Conservation (phyloP, 2,888 invertebrate genomes). For the Hydriomena furcata region DNA sequence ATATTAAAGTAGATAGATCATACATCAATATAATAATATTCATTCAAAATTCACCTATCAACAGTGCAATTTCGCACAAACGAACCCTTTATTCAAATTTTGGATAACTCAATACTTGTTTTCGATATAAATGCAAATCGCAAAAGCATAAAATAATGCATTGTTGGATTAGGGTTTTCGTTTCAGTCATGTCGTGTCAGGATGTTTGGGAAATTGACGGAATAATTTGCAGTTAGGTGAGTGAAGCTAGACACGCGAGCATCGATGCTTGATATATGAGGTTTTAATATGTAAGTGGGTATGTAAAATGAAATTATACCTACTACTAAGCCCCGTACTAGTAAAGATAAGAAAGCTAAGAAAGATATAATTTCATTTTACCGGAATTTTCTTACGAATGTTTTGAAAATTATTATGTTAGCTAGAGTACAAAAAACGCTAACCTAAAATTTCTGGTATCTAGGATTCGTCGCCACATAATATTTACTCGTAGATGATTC, state of each 20-base stretch:
- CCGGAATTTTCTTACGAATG: too few relatives aligned
- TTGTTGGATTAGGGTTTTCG: conserved; percentile 12
- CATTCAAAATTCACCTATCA: background rate
- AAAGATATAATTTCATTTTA: too few relatives aligned
- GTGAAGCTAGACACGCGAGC: conserved; percentile 29
- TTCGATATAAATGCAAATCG: conserved; percentile 28
- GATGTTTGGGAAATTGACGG: conserved; percentile 32
- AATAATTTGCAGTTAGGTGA: conserved; percentile 24
- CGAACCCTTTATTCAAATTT: conserved; percentile 19
- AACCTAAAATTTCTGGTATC: too few relatives aligned
- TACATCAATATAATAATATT: background rate
- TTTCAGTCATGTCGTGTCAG: conserved; percentile 27
- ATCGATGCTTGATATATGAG: background rate
- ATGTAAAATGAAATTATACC: too few relatives aligned
- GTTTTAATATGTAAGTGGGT: too few relatives aligned
- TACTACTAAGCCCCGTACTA: too few relatives aligned
- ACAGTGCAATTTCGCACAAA: conserved; percentile 12
- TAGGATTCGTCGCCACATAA: too few relatives aligned
- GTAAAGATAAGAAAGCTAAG: too few relatives aligned
- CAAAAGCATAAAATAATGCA: conserved; percentile 24
- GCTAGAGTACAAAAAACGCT: too few relatives aligned
- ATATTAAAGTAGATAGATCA: too few relatives aligned
- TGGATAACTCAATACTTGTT: conserved; percentile 18
- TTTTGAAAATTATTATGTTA: too few relatives aligned
- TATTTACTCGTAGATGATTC: too few relatives aligned